Conservation (phyloP, 2,113 vertebrate genomes). For the Fregetta grallaria region DNA sequence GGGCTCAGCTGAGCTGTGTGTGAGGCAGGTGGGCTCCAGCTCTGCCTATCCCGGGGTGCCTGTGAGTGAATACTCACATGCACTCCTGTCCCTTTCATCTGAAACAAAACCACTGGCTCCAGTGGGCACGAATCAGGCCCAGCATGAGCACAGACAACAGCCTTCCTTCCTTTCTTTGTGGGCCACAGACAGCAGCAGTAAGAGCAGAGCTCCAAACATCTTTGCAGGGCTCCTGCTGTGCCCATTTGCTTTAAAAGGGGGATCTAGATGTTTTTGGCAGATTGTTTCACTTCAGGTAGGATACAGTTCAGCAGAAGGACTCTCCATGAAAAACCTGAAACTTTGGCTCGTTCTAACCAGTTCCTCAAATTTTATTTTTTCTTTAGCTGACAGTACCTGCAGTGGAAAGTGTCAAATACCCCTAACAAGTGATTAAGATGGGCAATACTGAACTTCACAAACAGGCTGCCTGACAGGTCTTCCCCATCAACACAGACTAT, state of each 20-base stretch:
- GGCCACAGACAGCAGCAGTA: neutral
- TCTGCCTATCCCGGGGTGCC: accelerated
- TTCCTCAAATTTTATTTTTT: conserved; percentile 39
- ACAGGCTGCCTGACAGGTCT: conserved; percentile 48
- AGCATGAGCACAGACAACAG: neutral
- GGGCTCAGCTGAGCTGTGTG: neutral
- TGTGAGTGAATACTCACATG: neutral
- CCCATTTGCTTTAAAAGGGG: neutral
- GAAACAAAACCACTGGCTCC: neutral
- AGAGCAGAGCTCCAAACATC: neutral
- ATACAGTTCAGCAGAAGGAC: neutral
- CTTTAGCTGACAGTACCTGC: conserved; percentile 17
- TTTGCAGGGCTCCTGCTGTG: neutral
- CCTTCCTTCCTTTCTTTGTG: neutral
- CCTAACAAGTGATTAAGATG: conserved; percentile 23
- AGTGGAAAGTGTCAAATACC: conserved; percentile 39
- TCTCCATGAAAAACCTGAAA: neutral
- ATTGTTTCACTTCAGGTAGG: neutral
- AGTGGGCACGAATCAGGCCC: neutral
- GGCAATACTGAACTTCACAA: conserved; percentile 30
- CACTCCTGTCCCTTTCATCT: neutral
- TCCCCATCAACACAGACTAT: conserved; percentile 41
- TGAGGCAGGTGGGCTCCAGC: neutral
- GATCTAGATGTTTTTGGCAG: neutral
- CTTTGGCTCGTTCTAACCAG: neutral